A percentile compares a stretch with the other conserved stretches of the same genome.
Conservation (phyloP, 2,797 vertebrate species). For the Catamblyrhynchus diadema region DNA sequence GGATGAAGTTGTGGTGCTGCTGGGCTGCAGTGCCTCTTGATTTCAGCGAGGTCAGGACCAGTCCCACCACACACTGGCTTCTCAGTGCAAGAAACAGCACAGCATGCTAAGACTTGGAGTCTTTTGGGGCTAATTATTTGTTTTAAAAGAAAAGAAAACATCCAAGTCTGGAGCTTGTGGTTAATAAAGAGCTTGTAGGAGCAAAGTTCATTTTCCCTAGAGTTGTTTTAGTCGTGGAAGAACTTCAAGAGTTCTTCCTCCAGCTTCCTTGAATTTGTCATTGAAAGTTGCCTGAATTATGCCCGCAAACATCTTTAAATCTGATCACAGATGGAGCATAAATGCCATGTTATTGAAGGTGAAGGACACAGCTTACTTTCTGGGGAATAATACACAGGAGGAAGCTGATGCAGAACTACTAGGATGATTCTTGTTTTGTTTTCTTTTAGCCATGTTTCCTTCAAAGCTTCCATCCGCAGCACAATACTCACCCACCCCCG, state of each 20-base stretch:
- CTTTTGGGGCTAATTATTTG: neutral
- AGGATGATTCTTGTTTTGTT: slow-evolving; percentile 34
- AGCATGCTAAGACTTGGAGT: neutral
- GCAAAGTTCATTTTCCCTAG: neutral
- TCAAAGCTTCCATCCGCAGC: slow-evolving; percentile 40
- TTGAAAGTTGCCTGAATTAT: neutral
- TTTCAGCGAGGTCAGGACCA: neutral
- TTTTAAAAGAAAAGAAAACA: neutral
- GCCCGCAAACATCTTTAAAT: slow-evolving; percentile 42
- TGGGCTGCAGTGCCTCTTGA: neutral
- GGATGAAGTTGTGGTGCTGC: neutral
- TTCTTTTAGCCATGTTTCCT: slow-evolving; percentile 51
- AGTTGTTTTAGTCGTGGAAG: neutral
- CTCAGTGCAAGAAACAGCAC: neutral
- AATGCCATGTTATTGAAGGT: slow-evolving; percentile 27
- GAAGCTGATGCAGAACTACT: slow-evolving; percentile 30
- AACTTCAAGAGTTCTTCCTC: neutral
- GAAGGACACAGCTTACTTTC: slow-evolving; percentile 59
- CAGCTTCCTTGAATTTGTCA: slow-evolving; percentile 7
- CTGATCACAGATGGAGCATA: slow-evolving; percentile 57
- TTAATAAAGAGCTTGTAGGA: neutral
- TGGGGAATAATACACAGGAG: slow-evolving; percentile 13
- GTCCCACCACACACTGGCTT: neutral
- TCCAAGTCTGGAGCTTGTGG: neutral
- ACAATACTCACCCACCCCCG: slow-evolving; percentile 42